These are phyloP conservation scores for Cydia strobilella DNA, from an alignment of 1,140 invertebrate species.

Conservation along the genomic window DNA sequence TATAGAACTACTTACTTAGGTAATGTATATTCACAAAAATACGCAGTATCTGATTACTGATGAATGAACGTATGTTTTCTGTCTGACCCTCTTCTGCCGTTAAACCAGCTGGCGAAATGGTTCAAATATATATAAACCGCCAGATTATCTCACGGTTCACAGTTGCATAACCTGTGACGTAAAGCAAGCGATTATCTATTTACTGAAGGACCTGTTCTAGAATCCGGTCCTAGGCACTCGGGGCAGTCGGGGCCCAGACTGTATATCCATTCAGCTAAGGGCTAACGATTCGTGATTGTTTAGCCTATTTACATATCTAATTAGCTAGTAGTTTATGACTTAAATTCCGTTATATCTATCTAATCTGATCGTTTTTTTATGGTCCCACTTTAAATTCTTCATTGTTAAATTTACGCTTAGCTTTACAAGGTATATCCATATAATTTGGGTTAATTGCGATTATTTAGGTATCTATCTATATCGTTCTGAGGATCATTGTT, in stretches of 20 bases:
- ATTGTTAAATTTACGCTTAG: too few relatives aligned
- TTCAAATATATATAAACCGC: conserved; percentile 1
- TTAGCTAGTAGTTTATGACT: background rate
- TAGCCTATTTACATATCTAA: background rate
- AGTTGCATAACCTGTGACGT: conserved; percentile 24
- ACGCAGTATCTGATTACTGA: too few relatives aligned
- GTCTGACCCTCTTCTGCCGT: background rate
- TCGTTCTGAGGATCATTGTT: too few relatives aligned
- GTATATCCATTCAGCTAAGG: conserved; percentile 4
- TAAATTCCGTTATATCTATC: background rate
- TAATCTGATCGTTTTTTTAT: too few relatives aligned
- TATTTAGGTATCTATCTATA: too few relatives aligned
- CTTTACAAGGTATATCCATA: too few relatives aligned
- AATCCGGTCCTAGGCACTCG: conserved; percentile 11
- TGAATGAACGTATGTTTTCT: background rate
- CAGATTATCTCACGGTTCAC: conserved; percentile 17
- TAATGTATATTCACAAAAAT: too few relatives aligned
- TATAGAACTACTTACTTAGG: too few relatives aligned
- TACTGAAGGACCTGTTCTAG: conserved; percentile 28
- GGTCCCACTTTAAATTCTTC: too few relatives aligned
- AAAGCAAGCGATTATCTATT: conserved; percentile 19
- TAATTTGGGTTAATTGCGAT: too few relatives aligned
- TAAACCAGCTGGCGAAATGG: conserved; percentile 1
- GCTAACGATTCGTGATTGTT: background rate
- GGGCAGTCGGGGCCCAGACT: background rate